Base-by-base conservation (phyloP, 2,888 invertebrate genomes). In the Dusona sp. region DNA sequence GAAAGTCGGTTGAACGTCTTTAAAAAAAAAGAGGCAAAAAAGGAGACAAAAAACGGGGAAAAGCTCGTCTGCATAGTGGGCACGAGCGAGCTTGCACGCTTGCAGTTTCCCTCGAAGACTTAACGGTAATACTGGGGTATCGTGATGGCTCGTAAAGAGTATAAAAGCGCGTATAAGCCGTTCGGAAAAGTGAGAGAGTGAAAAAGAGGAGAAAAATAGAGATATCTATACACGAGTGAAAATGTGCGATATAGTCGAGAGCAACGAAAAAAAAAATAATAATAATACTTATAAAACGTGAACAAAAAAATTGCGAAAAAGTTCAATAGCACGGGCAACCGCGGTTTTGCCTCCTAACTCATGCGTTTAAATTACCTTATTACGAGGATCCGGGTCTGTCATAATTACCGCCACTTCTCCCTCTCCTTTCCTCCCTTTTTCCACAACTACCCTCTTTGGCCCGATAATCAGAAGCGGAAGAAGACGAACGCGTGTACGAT, bases 331-430 rank as follows among this genome's bases (percentile, higher is more conserved):
- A 48, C 51, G 36, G 86, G 78, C 85, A 67, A 38, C 85, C 89
- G 89, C 87, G 87, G 90, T 87, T 89, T 87, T 88, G 77, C 45
- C 90, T 91, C 90, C 91, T 93, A 92, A 93, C 93, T 93, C 92
- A 93, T 93, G 93, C 93, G 93, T 93, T 93, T 93, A 93, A 93
- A 93, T 93, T 91, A 92, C 93, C 93, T 93, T 92, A 93, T 93
- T 93, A 93, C 90, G 90, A 90, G 90, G 84, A 83, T 80, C 85
- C 87, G 86, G 86, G 90, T 88, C 90, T 91, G 92, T 93, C 93
- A 92, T 93, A 93, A 93, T 93, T 93, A 92, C 91, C 87, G 67
- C 51, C 33, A 70, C 54, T 68, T 73, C 61, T 75, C 19, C 42
- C 51, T 38, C 74, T 29, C 25, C 36, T 36, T 48, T 67, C 33